Percentiles rank a stretch among this genome's conserved stretches.
phyloP scores from a whole-genome alignment of 2,888 invertebrate genomes.

The Acleris literana region DNA sequence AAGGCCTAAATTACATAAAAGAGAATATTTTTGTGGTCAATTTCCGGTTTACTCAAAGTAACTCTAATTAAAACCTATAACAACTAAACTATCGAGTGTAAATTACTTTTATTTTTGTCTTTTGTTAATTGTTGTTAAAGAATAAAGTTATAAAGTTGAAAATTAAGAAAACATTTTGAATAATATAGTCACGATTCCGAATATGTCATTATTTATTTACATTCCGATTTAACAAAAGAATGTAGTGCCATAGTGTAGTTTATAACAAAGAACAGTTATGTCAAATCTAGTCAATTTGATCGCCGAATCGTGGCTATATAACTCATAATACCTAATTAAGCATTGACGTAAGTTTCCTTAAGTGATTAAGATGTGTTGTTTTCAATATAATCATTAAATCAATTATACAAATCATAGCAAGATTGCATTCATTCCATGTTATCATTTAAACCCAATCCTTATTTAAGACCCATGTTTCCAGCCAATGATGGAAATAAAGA shows the following conservation, averaged over 20 bases:
- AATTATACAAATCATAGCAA: conserved; percentile 69
- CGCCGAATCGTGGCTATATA: conserved; percentile 45
- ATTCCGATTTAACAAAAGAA: conserved; percentile 8
- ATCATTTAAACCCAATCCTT: conserved; percentile 46
- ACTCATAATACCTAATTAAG: conserved; percentile 31
- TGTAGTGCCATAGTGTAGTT: conserved; percentile 17
- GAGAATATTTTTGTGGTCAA: conserved; percentile 48
- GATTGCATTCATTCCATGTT: conserved; percentile 65
- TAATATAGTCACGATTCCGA: conserved; percentile 49
- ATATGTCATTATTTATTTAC: conserved; percentile 23
- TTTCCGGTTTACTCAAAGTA: conserved; percentile 35
- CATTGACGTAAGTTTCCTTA: conserved; percentile 53
- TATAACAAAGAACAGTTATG: conserved; percentile 8
- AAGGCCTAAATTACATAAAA: conserved; percentile 38
- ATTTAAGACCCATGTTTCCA: background rate
- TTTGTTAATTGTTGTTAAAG: conserved; percentile 65
- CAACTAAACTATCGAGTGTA: conserved; percentile 10
- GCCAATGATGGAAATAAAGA: background rate
- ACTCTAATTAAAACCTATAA: background rate
- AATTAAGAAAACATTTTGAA: conserved; percentile 45
- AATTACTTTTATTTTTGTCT: conserved; percentile 39
- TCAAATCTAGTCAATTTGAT: conserved; percentile 26
- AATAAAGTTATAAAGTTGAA: conserved; percentile 54
- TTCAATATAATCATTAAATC: conserved; percentile 63
- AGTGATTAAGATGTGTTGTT: conserved; percentile 59